Percentiles rank a stretch among this genome's conserved stretches.
phyloP scores from a whole-genome alignment of 2,888 invertebrate genomes.

The Gymnosoma rotundatum region DNA sequence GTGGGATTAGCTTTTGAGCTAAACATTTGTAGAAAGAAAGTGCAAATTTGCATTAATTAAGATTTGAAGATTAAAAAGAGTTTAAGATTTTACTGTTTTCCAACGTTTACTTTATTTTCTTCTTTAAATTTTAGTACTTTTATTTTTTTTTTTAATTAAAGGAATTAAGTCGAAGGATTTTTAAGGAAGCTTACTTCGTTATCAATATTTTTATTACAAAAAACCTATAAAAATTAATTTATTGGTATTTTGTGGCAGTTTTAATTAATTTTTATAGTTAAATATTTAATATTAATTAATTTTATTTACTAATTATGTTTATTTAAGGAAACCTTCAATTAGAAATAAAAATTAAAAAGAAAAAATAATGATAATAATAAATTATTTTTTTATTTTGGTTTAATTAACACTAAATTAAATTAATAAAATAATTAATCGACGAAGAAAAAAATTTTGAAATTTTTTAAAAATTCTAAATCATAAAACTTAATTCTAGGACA shows the following conservation, averaged over 20 bases:
- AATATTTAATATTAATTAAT: slow-evolving; percentile 27
- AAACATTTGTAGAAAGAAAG: too few species aligned
- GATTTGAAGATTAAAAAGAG: too few species aligned
- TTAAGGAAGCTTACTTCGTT: slow-evolving; percentile 35
- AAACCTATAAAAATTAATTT: slow-evolving; percentile 51
- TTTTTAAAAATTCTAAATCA: too few species aligned
- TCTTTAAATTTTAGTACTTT: too few species aligned
- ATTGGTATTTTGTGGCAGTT: slow-evolving; percentile 66
- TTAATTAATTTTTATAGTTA: slow-evolving; percentile 47
- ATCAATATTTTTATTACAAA: slow-evolving; percentile 29
- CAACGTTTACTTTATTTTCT: neutral
- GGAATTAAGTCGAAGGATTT: slow-evolving; percentile 1
- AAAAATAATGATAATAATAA: neutral
- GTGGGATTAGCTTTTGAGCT: too few species aligned
- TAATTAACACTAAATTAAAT: neutral
- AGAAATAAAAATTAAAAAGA: neutral
- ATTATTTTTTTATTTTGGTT: too few species aligned
- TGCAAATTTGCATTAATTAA: too few species aligned
- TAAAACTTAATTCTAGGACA: too few species aligned
- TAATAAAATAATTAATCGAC: neutral
- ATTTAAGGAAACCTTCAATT: slow-evolving; percentile 49
- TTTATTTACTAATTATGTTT: slow-evolving; percentile 33
- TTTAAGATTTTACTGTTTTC: slow-evolving; percentile 1
- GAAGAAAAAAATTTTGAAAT: too few species aligned
- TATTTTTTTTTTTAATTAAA: neutral